phyloP scores from a whole-genome alignment of 1,140 invertebrate species.

The Mya arenaria region DNA sequence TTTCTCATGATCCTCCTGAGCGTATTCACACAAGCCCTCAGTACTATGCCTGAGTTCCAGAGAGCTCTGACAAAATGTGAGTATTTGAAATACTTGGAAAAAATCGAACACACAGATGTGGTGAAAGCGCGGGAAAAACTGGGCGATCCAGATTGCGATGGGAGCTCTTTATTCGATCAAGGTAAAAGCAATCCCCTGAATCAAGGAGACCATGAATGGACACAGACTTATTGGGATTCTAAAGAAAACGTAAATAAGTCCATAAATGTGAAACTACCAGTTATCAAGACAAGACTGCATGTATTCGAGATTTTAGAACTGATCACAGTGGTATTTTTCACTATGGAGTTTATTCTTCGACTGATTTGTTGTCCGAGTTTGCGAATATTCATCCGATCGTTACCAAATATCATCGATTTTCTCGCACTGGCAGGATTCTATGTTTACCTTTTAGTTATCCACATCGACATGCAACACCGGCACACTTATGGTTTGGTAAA shows the following conservation, averaged over 20 bases:
- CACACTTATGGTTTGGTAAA: constrained; percentile 39
- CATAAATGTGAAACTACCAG: not conserved
- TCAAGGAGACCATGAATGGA: too few relatives aligned
- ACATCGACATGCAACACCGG: constrained; percentile 11
- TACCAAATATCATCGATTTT: constrained; percentile 99
- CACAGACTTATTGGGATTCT: too few relatives aligned
- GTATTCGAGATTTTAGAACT: constrained; percentile 7
- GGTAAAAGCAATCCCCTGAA: too few relatives aligned
- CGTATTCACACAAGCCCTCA: constrained; percentile 17
- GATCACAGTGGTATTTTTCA: constrained; percentile 71
- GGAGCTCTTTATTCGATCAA: not conserved
- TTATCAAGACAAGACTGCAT: not conserved
- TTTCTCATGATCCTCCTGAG: constrained; percentile 32
- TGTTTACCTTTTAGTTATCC: constrained; percentile 8
- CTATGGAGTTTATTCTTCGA: constrained; percentile 74
- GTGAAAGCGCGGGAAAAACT: not conserved
- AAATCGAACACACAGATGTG: not conserved
- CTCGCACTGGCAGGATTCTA: constrained; percentile 87
- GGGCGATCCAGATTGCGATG: not conserved
- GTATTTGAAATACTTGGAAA: constrained; percentile 29
- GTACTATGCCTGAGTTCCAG: constrained; percentile 30
- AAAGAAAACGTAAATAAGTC: not conserved
- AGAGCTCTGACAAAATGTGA: constrained; percentile 34
- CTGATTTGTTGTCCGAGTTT: constrained; percentile 76
- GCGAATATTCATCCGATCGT: constrained; percentile 83